Percentiles rank a stretch among this genome's conserved stretches.
Evolutionary conservation across 2,797 vertebrate genomes (phyloP).

Genomic region (Bradypodion ventrale): DNA sequence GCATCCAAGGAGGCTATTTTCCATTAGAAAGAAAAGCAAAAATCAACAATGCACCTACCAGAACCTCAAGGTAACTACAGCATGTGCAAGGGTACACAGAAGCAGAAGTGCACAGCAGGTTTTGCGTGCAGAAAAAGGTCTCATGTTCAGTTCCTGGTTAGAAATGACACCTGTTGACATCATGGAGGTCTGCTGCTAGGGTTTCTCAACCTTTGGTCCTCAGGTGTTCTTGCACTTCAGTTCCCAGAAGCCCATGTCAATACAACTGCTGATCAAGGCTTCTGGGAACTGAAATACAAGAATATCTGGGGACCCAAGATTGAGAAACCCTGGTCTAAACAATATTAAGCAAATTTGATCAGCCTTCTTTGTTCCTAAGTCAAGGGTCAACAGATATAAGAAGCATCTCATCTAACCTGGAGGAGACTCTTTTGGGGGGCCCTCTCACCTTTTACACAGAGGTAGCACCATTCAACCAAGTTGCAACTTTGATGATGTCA

Average conservation of each 20-base stretch:
- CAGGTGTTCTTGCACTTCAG: no score
- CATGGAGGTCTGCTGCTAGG: background rate
- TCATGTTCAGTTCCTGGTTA: background rate
- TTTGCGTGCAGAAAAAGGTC: background rate
- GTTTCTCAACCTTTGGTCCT: no score
- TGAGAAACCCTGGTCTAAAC: background rate
- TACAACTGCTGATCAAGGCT: no score
- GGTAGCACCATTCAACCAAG: background rate
- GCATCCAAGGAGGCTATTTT: background rate
- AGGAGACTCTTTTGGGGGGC: background rate
- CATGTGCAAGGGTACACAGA: slow-evolving; percentile 2
- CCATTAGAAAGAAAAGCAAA: background rate
- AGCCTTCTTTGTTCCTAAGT: background rate
- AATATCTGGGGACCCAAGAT: no score
- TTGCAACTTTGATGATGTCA: slow-evolving; percentile 53
- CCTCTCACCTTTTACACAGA: background rate
- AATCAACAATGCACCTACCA: background rate
- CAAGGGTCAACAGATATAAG: background rate
- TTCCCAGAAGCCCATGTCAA: no score
- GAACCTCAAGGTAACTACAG: background rate
- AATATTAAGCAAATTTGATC: background rate
- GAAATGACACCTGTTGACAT: background rate
- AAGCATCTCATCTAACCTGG: background rate
- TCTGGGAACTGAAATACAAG: no score
- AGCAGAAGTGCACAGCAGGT: background rate